Evolutionary conservation across 2,797 vertebrate genomes (phyloP).

Genomic region (Lepus oiostolus): DNA sequence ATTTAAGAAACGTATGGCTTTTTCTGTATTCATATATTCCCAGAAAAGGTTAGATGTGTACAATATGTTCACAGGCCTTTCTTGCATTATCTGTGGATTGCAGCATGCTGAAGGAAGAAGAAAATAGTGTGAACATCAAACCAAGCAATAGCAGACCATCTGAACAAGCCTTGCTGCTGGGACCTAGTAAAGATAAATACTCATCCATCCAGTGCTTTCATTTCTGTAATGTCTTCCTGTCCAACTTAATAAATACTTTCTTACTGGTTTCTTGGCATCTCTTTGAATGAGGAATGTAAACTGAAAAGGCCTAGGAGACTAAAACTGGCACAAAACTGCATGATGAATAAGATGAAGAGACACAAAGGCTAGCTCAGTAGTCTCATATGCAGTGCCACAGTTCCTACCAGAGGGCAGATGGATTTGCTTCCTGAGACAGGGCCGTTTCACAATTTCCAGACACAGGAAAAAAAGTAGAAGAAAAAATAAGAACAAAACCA

Average conservation of each 20-base stretch:
- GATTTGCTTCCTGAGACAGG: conserved; percentile 61
- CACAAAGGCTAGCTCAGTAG: conserved; percentile 80
- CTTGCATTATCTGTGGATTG: conserved; percentile 28
- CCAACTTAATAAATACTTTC: conserved; percentile 89
- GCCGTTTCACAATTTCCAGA: conserved; percentile 62
- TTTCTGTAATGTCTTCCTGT: conserved; percentile 90
- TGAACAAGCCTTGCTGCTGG: conserved; percentile 76
- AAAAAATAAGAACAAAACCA: conserved; percentile 49
- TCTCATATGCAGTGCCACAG: conserved; percentile 56
- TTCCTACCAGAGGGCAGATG: conserved; percentile 42
- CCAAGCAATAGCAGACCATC: conserved; percentile 48
- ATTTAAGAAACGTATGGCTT: conserved; percentile 6
- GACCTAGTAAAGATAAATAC: conserved; percentile 88
- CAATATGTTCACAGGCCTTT: neutral
- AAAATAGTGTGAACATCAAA: conserved; percentile 73
- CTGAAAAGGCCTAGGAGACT: conserved; percentile 88
- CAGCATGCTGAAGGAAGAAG: neutral
- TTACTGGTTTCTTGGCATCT: conserved; percentile 89
- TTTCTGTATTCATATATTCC: conserved; percentile 1
- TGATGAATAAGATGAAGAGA: conserved; percentile 87
- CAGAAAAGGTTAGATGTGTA: conserved; percentile 49
- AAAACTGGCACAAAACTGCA: conserved; percentile 81
- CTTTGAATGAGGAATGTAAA: conserved; percentile 90
- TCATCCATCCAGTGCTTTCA: conserved; percentile 88
- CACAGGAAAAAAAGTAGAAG: neutral